Evolutionary conservation across 2,797 vertebrate species (phyloP).

Genomic region (Scleropages formosus): DNA sequence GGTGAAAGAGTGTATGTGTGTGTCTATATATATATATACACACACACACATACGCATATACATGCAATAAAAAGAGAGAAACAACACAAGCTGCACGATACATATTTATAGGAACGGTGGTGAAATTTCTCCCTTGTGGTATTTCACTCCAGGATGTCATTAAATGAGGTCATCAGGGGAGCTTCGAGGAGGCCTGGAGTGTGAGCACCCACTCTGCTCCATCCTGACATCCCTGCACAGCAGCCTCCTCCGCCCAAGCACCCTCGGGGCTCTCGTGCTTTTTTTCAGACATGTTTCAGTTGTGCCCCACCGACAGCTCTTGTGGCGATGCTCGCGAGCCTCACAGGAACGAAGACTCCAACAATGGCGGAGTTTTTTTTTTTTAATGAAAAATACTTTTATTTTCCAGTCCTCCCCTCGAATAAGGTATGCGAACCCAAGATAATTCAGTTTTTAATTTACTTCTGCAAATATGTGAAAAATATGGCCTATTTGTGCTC

Average conservation of each 20-base stretch:
- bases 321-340: too few relatives aligned
- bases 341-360: constrained; percentile 9
- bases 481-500: too few relatives aligned
- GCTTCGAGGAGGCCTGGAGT: not conserved
- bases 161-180: not conserved
- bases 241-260: not conserved
- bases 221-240: not conserved
- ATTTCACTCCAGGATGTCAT: not conserved
- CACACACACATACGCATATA: not conserved
- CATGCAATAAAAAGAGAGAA: not conserved
- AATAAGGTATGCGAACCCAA: too few relatives aligned
- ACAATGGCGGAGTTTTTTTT: too few relatives aligned
- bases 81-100: not conserved
- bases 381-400: too few relatives aligned
- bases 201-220: not conserved
- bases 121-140: not conserved
- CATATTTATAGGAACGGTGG: constrained; percentile 14
- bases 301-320: too few relatives aligned
- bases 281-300: too few relatives aligned
- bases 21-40: not conserved
- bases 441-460: too few relatives aligned
- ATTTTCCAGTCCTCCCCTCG: too few relatives aligned
- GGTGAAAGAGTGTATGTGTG: not conserved
- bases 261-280: not conserved
- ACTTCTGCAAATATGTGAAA: too few relatives aligned